Evolutionary conservation across 2,888 invertebrate species (phyloP), one percentile per base, ranked within the genome.

Genomic region (Tortricodes alternella): DNA sequence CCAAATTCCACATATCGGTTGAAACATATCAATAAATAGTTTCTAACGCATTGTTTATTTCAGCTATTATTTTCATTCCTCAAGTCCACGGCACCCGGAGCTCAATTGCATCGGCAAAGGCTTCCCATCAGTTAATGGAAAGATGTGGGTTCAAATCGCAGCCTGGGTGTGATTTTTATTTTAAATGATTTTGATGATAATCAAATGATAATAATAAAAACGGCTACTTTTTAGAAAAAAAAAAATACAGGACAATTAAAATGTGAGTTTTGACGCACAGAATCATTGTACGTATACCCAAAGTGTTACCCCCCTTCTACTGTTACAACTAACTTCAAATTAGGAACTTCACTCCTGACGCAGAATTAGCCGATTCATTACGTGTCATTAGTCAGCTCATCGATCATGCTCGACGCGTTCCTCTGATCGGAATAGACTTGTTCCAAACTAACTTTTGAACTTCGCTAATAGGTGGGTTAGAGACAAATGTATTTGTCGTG

Each of bases 1-100:
- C 55, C 39, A 43, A 43, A 55, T 55, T 29, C 41, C 15, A 21
- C 21, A 34, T 35, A 55, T 48, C 48, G 55, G 48, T 18, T 15
- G 48, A 46, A 35, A 13, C 13, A 16, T 16, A 53, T 48, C 35
- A 41, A 55, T 48, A 15, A 46, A 13, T 48, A 34, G n/a, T 55
- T 34, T 55, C 41, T 41, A 55, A 48, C 41, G 48, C 41, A 48
- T 55, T 55, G 41, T 55, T 55, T 55, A n/a, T n/a, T n/a, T n/a
- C n/a, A n/a, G n/a, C n/a, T n/a, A n/a, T n/a, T n/a, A n/a, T n/a
- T n/a, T n/a, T n/a, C n/a, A n/a, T n/a, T n/a, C n/a, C n/a, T n/a
- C n/a, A n/a, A n/a, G n/a, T n/a, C n/a, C n/a, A n/a, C n/a, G n/a
- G n/a, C n/a, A n/a, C n/a, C n/a, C n/a, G n/a, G n/a, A n/a, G n/a